Evolutionary conservation across 2,888 invertebrate genomes (phyloP).

Genomic region (Lasioglossum leucozonium): DNA sequence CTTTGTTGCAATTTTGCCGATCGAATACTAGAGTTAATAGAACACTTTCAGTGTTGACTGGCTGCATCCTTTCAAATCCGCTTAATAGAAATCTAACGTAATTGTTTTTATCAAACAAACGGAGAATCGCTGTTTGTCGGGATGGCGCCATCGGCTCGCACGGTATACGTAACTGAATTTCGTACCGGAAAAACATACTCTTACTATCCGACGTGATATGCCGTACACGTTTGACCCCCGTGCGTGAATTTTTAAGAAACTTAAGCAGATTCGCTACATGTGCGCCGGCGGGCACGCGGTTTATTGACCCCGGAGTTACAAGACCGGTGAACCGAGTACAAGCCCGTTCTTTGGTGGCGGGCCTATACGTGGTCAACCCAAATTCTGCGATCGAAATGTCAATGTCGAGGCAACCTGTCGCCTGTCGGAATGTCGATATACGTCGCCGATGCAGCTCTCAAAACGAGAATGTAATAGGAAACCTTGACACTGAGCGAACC

Average conservation of each 20-base stretch:
- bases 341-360: not conserved
- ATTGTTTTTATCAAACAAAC: not conserved
- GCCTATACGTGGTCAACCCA: slow-evolving; percentile 41
- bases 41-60: not conserved
- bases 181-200: slow-evolving; percentile 37
- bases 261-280: slow-evolving; percentile 51
- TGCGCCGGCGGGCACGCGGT: slow-evolving; percentile 33
- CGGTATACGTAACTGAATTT: slow-evolving; percentile 29
- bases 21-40: not conserved
- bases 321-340: slow-evolving; percentile 44
- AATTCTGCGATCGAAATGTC: slow-evolving; percentile 58
- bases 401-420: slow-evolving; percentile 50
- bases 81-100: not conserved
- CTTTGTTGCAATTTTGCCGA: not conserved
- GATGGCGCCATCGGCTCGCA: slow-evolving; percentile 7
- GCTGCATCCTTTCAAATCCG: not conserved
- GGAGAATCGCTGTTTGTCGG: not conserved
- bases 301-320: slow-evolving; percentile 58
- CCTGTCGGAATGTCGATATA: not conserved
- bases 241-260: slow-evolving; percentile 73
- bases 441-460: not conserved
- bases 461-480: slow-evolving; percentile 20
- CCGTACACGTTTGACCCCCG: slow-evolving; percentile 75
- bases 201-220: slow-evolving; percentile 58
- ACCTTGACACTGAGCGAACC: not conserved